Base-by-base conservation (phyloP, 2,113 vertebrate genomes). In the Cephalophus harveyi region DNA sequence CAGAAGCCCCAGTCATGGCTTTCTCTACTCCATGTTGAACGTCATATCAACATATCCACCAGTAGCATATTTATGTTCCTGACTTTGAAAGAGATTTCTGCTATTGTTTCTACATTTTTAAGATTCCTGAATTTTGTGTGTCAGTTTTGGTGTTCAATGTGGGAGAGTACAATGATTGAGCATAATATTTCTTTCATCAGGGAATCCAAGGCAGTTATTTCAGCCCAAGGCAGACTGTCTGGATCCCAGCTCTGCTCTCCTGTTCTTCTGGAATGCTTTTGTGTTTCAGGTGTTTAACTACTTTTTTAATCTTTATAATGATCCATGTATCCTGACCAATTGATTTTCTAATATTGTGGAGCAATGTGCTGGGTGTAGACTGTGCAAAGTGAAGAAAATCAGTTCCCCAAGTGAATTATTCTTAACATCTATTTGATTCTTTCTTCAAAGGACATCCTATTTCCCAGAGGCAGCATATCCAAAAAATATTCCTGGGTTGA, bases 261-360 rank as follows among this genome's bases (percentile, higher is more conserved):
- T 43, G 12, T 74, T 85, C 71, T 50, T 60, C 46, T 50, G 40
- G 30, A 16, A 28, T 30, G 27, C 23, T 50, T 54, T 64, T n/a
- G 48, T 85, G 33, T 83, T 55, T 52, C n/a, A 23, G 13, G 11
- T 43, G 23, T 10, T 62, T 94, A 33, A 4, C 25, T 60, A 15
- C 28, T 91, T 52, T 64, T 52, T 64, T 21, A 89, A 1, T 82
- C 33, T 90, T 8, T 15, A 3, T 25, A 36, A 14, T 28, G 36
- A 78, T 12, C 87, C 28, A 2, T 23, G 50, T 19, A 6, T 91
- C 15, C 74, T 83, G 52, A 52, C 14, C 19, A 59, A 17, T 19
- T 57, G 50, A n/a, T 8, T 87, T 92, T 87, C 52, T 94, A 87
- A 96, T 81, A 90, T 27, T 14, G 14, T 27, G 11, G n/a, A 57